Base-by-base conservation (phyloP, 2,113 vertebrate species). In the Seriola aureovittata region DNA sequence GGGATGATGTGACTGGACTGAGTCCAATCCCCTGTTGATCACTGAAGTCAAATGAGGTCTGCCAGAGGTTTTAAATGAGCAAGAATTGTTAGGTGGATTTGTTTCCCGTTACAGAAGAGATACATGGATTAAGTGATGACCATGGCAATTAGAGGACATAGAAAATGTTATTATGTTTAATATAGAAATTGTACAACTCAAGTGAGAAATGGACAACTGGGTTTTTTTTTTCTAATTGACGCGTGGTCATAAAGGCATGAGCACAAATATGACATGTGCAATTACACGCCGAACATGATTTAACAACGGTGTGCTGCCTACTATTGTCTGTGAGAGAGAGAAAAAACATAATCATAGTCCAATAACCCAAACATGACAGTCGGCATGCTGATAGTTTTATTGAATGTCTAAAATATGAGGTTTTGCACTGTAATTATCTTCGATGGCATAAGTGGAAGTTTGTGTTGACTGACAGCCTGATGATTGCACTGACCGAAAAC, bases 1-100 rank as follows among this genome's bases (percentile, higher is more conserved):
- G 81, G 60, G 89, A 91, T 88, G 90, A 89, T 92, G 85, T 84
- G 84, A 46, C 67, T 76, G 88, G 88, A 91, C 80, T 81, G 71
- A 74, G 72, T 89, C 89, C 80, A 91, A 85, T 92, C 87, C 91
- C 80, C 81, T 64, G 82, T 80, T 91, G 91, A 89, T 90, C 80
- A 88, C 85, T 78, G 86, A 52, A 25, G 57, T 80, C 82, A 90
- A 77, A 91, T 88, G 80, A 91, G 80, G 80, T 72, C 83, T 88
- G 74, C 70, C 55, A 75, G 69, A 64, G 80, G 60, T 74, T 89
- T 88, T 82, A 86, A 86, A 90, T 77, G 63, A 81, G 63, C 36
- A 46, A 59, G 40, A 74, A 87, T 14, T 79, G 69, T 78, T 74
- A 77, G 69, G 70, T 80, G 72, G 46, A 80, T 88, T 4, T 58